These are phyloP conservation scores for Ageneiosus marmoratus DNA, from an alignment of 2,113 vertebrate species.

Conservation along the genomic window DNA sequence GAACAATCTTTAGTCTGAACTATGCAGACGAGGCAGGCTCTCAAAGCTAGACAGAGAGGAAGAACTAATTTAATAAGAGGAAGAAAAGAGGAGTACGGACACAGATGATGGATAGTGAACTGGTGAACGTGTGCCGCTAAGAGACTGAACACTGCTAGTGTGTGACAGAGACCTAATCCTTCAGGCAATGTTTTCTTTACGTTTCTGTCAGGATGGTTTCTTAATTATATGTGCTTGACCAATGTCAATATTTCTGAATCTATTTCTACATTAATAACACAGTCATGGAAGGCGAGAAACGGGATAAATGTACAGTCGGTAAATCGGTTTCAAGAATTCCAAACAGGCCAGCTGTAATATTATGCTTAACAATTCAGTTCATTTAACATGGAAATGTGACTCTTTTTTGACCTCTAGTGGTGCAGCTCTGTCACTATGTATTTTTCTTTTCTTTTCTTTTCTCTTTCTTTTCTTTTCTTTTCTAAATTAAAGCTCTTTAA, in stretches of 20 bases:
- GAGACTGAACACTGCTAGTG: neutral
- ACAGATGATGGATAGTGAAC: slow-evolving; percentile 12
- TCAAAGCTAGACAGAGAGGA: neutral
- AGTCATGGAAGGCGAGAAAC: neutral
- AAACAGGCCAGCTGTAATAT: no score
- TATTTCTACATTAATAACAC: slow-evolving; percentile 2
- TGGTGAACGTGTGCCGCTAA: neutral
- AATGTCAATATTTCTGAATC: neutral
- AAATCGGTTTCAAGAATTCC: neutral
- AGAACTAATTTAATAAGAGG: neutral
- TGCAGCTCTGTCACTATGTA: neutral
- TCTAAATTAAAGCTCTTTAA: neutral
- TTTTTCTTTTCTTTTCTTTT: neutral
- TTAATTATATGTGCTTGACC: slow-evolving; percentile 7
- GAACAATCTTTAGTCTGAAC: neutral
- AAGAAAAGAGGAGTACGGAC: neutral
- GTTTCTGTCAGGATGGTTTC: neutral
- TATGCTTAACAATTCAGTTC: neutral
- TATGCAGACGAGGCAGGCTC: neutral
- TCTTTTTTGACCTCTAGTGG: slow-evolving; percentile 33
- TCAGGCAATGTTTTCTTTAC: slow-evolving; percentile 8
- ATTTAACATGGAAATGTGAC: neutral
- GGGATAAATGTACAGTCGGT: neutral
- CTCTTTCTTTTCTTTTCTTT: neutral
- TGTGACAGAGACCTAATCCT: slow-evolving; percentile 8